Conservation (phyloP, 2,113 vertebrate genomes). For the Daphoenositta chrysoptera region DNA sequence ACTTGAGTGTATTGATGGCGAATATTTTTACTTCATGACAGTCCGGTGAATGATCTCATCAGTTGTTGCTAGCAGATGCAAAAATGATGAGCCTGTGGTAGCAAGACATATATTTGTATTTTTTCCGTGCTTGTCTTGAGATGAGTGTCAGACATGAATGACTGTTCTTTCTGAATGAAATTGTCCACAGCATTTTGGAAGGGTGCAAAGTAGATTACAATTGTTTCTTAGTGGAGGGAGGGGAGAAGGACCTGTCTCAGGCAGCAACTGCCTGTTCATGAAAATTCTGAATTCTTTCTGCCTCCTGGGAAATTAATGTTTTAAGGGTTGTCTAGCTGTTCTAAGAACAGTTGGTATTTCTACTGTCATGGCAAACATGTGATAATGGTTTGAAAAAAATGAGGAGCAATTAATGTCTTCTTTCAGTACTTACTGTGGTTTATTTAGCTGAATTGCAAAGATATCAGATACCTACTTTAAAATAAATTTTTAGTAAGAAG, state of each 20-base stretch:
- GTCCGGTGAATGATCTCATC: neutral
- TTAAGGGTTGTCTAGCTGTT: neutral
- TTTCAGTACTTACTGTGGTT: neutral
- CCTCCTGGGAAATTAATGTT: neutral
- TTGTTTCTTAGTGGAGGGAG: neutral
- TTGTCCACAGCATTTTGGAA: neutral
- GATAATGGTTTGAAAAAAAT: neutral
- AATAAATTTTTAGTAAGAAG: neutral
- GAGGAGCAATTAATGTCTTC: neutral
- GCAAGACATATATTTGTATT: neutral
- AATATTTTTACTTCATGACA: neutral
- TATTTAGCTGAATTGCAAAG: neutral
- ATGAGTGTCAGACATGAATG: neutral
- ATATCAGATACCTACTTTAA: neutral
- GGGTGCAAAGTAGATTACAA: neutral
- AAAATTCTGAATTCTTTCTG: neutral
- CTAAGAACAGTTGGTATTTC: neutral
- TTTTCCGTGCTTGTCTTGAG: neutral
- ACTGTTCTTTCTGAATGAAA: neutral
- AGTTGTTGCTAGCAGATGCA: conserved; percentile 15
- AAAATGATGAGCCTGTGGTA: neutral
- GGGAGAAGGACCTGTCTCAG: neutral
- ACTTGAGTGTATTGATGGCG: neutral
- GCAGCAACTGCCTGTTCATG: neutral
- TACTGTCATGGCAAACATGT: neutral